phyloP scores from a whole-genome alignment of 53 echinoderm and acorn worm species.

The Hippasteria phrygiana region DNA sequence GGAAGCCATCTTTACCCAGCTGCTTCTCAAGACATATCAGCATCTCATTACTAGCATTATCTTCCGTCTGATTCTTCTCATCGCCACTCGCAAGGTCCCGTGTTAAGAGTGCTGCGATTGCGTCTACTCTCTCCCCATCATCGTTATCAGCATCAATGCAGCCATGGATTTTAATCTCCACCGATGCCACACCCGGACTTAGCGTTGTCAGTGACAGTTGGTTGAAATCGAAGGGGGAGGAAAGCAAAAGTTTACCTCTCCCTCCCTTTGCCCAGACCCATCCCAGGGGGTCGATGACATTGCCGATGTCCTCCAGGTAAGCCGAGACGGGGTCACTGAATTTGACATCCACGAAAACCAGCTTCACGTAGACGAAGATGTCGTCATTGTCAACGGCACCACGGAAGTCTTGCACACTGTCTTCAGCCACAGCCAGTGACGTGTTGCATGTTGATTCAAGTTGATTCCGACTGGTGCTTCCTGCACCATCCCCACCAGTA shows the following conservation, averaged over 20 bases:
- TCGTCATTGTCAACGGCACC: conserved; percentile 48
- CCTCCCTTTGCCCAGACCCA: conserved; percentile 90
- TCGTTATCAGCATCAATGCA: conserved; percentile 59
- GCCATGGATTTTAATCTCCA: conserved; percentile 54
- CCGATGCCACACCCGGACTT: conserved; percentile 64
- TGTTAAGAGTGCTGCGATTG: conserved; percentile 52
- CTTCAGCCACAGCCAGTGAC: not conserved
- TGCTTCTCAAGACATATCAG: conserved; percentile 87
- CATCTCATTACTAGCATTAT: conserved; percentile 5
- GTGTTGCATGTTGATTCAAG: conserved; percentile 16
- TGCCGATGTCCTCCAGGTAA: conserved; percentile 64
- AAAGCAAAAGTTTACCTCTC: conserved; percentile 75
- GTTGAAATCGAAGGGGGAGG: conserved; percentile 90
- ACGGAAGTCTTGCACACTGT: conserved; percentile 7
- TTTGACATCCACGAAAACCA: conserved; percentile 55
- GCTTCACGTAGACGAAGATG: conserved; percentile 80
- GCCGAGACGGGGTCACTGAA: conserved; percentile 25
- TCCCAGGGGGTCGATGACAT: conserved; percentile 72
- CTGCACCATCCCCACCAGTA: not conserved
- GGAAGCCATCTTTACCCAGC: conserved; percentile 70
- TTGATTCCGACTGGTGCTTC: not conserved
- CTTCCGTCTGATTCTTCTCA: not conserved
- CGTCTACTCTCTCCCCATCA: conserved; percentile 62
- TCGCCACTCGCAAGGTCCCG: conserved; percentile 38
- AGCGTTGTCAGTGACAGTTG: conserved; percentile 85